Conservation (phyloP, 2,113 vertebrate genomes). For the Lates calcarifer region DNA sequence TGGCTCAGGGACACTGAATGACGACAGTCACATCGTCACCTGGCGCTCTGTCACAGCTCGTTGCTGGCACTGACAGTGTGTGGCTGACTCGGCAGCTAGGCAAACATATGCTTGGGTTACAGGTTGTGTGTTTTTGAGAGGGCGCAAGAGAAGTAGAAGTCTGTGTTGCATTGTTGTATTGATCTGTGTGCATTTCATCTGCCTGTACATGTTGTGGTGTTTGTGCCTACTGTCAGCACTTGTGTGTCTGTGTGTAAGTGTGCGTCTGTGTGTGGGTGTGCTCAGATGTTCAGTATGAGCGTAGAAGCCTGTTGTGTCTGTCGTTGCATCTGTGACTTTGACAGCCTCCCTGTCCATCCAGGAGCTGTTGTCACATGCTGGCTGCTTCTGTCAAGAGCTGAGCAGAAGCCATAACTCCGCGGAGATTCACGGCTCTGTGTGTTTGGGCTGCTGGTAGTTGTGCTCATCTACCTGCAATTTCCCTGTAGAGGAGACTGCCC, state of each 20-base stretch:
- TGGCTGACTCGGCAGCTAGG: slow-evolving; percentile 25
- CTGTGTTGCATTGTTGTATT: not conserved
- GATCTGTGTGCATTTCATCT: slow-evolving; percentile 6
- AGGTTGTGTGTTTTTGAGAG: slow-evolving; percentile 21
- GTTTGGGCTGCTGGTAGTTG: slow-evolving; percentile 16
- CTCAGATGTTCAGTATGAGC: slow-evolving; percentile 31
- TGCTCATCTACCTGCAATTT: slow-evolving; percentile 18
- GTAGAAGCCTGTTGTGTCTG: slow-evolving; percentile 47
- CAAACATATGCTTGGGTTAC: slow-evolving; percentile 42
- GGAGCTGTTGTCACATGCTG: slow-evolving; percentile 73
- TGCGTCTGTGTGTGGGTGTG: slow-evolving; percentile 27
- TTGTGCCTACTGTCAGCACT: not conserved
- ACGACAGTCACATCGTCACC: slow-evolving; percentile 54
- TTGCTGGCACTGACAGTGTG: slow-evolving; percentile 44
- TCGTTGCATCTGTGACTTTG: slow-evolving; percentile 48
- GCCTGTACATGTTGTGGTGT: not conserved
- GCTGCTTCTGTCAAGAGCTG: slow-evolving; percentile 71
- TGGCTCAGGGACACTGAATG: slow-evolving; percentile 62
- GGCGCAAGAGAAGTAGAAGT: not conserved
- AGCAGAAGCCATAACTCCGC: slow-evolving; percentile 55
- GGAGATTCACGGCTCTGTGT: slow-evolving; percentile 52
- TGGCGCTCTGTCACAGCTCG: slow-evolving; percentile 57
- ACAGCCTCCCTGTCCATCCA: slow-evolving; percentile 56
- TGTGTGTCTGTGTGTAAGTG: not conserved
- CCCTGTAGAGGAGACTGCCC: slow-evolving; percentile 41